Base-by-base conservation (phyloP, 1,140 invertebrate genomes). In the Brachionus manjavacas region DNA sequence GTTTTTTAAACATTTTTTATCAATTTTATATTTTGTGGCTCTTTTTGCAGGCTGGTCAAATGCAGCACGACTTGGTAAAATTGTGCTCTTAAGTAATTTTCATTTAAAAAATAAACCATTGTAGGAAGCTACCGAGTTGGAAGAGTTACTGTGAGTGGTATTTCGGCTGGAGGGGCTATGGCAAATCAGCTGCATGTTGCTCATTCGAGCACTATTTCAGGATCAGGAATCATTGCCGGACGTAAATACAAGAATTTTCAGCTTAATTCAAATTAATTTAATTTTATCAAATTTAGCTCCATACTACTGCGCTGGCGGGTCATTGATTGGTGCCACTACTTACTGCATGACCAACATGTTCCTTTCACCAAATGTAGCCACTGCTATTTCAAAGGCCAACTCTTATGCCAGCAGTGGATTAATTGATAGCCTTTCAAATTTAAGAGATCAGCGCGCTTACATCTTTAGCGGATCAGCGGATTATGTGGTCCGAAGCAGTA, bases 131-230 rank as follows among this genome's bases (percentile, higher is more conserved):
- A 72, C 89, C 60, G 70, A 41, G 0, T 76, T 1, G 70, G 60
- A 1, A 84, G 85, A n/a, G 85, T 90, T 1, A 89, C 89, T 7
- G 88, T 89, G 0, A 89, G 88, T 35, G 90, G 90, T 7, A 87
- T 90, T n/a, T 89, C 88, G 3, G 87, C 89, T 41, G 90, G 90
- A 35, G 89, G 87, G 31, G 87, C 87, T 31, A 89, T 90, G 88
- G 89, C 89, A 23, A 87, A 87, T 55, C 90, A 90, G 85, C 86
- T 89, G 46, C 90, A 90, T 85, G 88, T 90, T 6, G 89, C 88
- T 3, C 87, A 86, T 72, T 90, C 89, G 0, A 72, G 72, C n/a
- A 84, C 85, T 6, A 86, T 90, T 23, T 87, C 87, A 85, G 90
- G 89, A 41, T 87, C 85, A 9, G 90, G 89, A 25, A 81, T 89